phyloP scores from a whole-genome alignment of 2,113 vertebrate genomes.

The Pteropus alecto region DNA sequence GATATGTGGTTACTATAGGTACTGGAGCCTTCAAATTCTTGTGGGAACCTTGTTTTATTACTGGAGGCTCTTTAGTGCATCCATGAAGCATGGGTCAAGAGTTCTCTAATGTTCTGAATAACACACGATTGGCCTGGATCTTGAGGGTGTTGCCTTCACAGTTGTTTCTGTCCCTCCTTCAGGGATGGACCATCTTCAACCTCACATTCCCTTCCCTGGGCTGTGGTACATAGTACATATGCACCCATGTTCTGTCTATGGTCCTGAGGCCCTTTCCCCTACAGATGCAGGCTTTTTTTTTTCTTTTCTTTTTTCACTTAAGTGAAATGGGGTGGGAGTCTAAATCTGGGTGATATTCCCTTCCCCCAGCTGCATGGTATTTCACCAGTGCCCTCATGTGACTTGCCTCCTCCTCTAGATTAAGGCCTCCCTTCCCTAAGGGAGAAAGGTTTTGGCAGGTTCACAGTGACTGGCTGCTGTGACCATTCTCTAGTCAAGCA shows the following conservation, averaged over 20 bases:
- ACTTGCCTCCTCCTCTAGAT: not conserved
- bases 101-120: not conserved
- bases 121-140: not conserved
- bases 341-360: not conserved
- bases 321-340: not conserved
- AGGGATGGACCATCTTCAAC: not conserved
- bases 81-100: not conserved
- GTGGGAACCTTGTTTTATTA: not conserved
- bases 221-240: not conserved
- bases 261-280: not conserved
- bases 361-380: not conserved
- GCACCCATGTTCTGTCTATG: not conserved
- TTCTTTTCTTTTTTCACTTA: not conserved
- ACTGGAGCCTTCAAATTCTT: not conserved
- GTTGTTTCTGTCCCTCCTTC: not conserved
- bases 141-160: not conserved
- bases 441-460: not conserved
- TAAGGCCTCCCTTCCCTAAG: not conserved
- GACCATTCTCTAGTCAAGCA: not conserved
- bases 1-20: not conserved
- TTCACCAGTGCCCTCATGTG: not conserved
- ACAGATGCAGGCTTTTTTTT: not conserved
- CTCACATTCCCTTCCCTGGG: not conserved
- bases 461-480: not conserved
- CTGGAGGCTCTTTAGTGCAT: not conserved